Evolutionary conservation across 1,140 invertebrate species (phyloP).

Genomic region (Habropoda laboriosa): DNA sequence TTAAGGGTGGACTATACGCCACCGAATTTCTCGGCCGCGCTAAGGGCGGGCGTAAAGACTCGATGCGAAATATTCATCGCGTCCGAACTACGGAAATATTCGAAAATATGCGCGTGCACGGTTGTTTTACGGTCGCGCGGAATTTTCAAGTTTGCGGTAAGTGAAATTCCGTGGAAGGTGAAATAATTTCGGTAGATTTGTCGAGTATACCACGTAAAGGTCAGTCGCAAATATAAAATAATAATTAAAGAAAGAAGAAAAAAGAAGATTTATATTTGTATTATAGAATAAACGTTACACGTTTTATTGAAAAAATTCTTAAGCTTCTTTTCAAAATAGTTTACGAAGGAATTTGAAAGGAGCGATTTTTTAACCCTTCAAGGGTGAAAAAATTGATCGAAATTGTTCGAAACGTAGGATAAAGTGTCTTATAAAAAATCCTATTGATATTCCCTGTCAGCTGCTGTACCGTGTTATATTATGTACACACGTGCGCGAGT

Average conservation of each 20-base stretch:
- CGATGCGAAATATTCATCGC: neutral
- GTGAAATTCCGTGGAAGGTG: too few relatives aligned
- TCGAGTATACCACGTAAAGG: too few relatives aligned
- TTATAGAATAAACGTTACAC: too few relatives aligned
- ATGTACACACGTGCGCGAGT: slow-evolving; percentile 34
- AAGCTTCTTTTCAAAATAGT: too few relatives aligned
- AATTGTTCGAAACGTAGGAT: slow-evolving; percentile 32
- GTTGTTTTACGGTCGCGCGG: neutral
- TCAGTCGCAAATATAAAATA: too few relatives aligned
- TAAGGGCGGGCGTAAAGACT: too few relatives aligned
- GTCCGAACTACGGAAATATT: neutral
- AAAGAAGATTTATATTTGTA: too few relatives aligned
- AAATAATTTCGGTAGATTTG: neutral
- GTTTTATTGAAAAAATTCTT: too few relatives aligned
- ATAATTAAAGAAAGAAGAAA: too few relatives aligned
- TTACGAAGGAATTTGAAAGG: too few relatives aligned
- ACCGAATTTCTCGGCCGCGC: neutral
- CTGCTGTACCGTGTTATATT: slow-evolving; percentile 43
- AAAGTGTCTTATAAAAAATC: slow-evolving; percentile 38
- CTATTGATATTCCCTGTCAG: slow-evolving; percentile 43
- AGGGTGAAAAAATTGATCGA: neutral
- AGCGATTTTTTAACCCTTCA: neutral
- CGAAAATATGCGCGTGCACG: too few relatives aligned
- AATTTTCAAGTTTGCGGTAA: neutral
- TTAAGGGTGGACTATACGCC: neutral